Conservation (phyloP, 2,113 vertebrate genomes). For the Daubentonia madagascariensis region DNA sequence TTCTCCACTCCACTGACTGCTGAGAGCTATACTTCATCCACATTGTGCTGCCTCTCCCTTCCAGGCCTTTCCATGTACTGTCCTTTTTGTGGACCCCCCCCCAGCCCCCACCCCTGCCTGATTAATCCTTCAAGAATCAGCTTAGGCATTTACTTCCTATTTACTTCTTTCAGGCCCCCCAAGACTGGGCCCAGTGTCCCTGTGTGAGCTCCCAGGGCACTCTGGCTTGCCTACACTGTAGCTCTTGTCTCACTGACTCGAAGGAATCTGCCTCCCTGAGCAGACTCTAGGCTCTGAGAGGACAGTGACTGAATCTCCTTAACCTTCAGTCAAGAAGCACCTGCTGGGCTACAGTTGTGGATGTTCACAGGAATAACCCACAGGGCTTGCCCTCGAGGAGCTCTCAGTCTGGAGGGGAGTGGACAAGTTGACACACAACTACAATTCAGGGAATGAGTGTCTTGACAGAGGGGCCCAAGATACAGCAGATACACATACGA, state of each 20-base stretch:
- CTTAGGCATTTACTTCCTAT: neutral
- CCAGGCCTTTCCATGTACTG: neutral
- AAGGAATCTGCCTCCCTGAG: neutral
- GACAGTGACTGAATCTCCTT: neutral
- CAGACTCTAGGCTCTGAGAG: neutral
- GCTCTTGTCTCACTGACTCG: neutral
- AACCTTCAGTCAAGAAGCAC: neutral
- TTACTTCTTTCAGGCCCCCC: neutral
- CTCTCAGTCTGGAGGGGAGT: neutral
- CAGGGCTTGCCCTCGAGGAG: neutral
- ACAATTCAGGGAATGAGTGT: too few relatives aligned
- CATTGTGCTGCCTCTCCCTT: neutral
- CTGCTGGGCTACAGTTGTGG: neutral
- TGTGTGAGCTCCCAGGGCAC: neutral
- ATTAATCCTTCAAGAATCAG: neutral
- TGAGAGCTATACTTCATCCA: neutral
- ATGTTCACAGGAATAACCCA: neutral
- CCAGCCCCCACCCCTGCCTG: neutral
- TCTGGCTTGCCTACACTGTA: fast-evolving
- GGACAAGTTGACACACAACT: neutral
- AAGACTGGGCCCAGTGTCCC: neutral
- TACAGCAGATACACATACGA: neutral
- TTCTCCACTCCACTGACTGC: neutral
- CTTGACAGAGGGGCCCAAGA: neutral
- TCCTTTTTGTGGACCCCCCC: neutral